phyloP scores from a whole-genome alignment of 2,888 invertebrate species.

The Liopterus haemorrhoidalis region DNA sequence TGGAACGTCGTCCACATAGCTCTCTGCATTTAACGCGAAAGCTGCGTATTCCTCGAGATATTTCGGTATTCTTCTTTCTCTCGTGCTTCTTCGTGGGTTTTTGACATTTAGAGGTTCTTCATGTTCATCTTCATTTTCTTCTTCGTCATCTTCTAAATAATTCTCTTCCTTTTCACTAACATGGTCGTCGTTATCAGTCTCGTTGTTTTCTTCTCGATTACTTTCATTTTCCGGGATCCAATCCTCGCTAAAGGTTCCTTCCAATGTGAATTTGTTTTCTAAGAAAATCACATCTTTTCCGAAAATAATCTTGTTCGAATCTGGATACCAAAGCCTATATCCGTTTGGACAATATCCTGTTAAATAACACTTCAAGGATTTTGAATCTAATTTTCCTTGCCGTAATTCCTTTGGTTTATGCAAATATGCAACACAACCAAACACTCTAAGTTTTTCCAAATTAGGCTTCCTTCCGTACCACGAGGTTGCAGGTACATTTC shows the following conservation, averaged over 20 bases:
- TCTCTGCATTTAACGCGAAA: slow-evolving; percentile 7
- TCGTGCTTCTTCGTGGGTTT: background rate
- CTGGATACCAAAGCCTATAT: slow-evolving; percentile 29
- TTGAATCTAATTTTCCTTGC: slow-evolving; percentile 19
- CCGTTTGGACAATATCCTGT: slow-evolving; percentile 21
- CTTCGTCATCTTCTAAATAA: background rate
- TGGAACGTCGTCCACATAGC: slow-evolving; percentile 11
- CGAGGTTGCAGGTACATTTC: slow-evolving; percentile 39
- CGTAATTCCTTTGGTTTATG: slow-evolving; percentile 6
- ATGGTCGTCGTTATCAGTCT: too few relatives aligned
- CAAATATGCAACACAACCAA: slow-evolving; percentile 31
- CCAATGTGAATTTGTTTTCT: slow-evolving; percentile 25
- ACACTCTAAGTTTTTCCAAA: slow-evolving; percentile 35
- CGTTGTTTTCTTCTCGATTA: background rate
- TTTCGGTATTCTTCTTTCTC: background rate
- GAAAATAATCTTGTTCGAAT: slow-evolving; percentile 19
- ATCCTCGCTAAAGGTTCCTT: slow-evolving; percentile 2
- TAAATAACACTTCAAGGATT: slow-evolving; percentile 10
- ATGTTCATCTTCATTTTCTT: slow-evolving; percentile 1
- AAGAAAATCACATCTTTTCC: slow-evolving; percentile 31
- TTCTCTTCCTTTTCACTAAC: too few relatives aligned
- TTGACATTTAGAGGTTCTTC: background rate
- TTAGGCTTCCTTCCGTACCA: slow-evolving; percentile 37
- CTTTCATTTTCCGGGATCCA: background rate
- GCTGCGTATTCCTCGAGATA: slow-evolving; percentile 11